Evolutionary conservation across 2,113 vertebrate genomes (phyloP).

Genomic region (Taurulus bubalis): DNA sequence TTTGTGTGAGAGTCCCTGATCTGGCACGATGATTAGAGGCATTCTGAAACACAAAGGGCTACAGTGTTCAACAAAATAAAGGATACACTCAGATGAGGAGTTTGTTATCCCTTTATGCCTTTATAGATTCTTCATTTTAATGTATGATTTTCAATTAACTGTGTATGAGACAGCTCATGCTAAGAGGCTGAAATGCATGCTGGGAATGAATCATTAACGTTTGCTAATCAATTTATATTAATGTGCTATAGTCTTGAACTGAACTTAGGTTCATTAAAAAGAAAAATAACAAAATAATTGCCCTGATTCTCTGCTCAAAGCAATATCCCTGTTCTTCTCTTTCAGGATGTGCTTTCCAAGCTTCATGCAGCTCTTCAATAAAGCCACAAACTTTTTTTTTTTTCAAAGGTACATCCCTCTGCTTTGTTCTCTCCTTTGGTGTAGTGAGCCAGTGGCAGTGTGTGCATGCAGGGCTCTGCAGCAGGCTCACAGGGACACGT

Average conservation of each 20-base stretch:
- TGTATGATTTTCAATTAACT: background rate
- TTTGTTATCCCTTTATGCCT: background rate
- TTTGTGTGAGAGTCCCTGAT: background rate
- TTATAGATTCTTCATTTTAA: background rate
- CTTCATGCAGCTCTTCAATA: conserved; percentile 17
- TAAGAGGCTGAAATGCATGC: background rate
- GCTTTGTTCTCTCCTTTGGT: conserved; percentile 17
- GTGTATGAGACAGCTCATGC: background rate
- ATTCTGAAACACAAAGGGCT: background rate
- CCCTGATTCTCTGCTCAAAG: conserved; percentile 3
- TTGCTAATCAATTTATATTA: background rate
- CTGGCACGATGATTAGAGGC: background rate
- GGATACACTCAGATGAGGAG: background rate
- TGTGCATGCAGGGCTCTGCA: conserved; percentile 13
- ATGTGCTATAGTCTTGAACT: background rate
- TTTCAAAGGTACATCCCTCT: conserved; percentile 25
- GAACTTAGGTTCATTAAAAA: background rate
- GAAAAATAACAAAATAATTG: conserved; percentile 11
- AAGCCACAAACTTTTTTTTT: conserved; percentile 1
- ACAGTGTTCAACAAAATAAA: background rate
- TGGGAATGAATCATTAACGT: background rate
- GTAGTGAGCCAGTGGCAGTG: background rate
- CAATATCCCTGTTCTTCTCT: background rate
- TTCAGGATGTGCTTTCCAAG: conserved; percentile 10
- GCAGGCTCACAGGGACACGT: conserved; percentile 30